Evolutionary conservation across 2,888 invertebrate species (phyloP).

Genomic region (Cerastis rubricosa): DNA sequence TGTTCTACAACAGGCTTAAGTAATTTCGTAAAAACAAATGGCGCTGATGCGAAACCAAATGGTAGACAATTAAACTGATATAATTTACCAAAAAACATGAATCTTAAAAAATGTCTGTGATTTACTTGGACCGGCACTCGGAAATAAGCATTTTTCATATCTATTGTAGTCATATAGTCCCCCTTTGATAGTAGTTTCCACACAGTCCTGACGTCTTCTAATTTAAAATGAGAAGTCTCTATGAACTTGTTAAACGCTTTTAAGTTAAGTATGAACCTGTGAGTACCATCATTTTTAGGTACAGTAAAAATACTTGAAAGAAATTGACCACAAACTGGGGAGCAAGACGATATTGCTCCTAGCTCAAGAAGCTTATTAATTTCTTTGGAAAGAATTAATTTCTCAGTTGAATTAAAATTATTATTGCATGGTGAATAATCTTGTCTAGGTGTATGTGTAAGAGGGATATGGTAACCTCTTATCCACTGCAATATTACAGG

Average conservation of each 20-base stretch:
- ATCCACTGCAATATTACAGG: slow-evolving; percentile 7
- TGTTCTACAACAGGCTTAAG: background rate
- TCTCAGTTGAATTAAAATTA: slow-evolving; percentile 11
- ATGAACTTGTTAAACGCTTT: background rate
- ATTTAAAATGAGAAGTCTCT: background rate
- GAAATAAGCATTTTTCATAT: background rate
- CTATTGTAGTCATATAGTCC: background rate
- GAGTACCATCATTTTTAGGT: slow-evolving; percentile 1
- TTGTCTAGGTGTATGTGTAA: slow-evolving; percentile 2
- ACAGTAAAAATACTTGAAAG: background rate
- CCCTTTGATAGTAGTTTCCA: background rate
- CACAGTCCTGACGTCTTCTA: background rate
- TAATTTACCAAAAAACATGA: background rate
- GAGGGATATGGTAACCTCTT: slow-evolving; percentile 22
- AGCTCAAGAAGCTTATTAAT: background rate
- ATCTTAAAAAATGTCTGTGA: background rate
- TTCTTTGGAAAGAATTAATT: slow-evolving; percentile 6
- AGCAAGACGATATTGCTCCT: slow-evolving; percentile 1
- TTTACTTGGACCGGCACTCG: background rate
- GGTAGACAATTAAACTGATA: background rate
- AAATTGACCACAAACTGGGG: background rate
- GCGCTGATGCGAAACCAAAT: slow-evolving; percentile 3
- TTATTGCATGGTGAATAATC: slow-evolving; percentile 7
- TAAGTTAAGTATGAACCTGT: background rate
- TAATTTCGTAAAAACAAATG: background rate